These are phyloP conservation scores for Pedionomus torquatus DNA, from an alignment of 2,113 vertebrate species.

Conservation along the genomic window DNA sequence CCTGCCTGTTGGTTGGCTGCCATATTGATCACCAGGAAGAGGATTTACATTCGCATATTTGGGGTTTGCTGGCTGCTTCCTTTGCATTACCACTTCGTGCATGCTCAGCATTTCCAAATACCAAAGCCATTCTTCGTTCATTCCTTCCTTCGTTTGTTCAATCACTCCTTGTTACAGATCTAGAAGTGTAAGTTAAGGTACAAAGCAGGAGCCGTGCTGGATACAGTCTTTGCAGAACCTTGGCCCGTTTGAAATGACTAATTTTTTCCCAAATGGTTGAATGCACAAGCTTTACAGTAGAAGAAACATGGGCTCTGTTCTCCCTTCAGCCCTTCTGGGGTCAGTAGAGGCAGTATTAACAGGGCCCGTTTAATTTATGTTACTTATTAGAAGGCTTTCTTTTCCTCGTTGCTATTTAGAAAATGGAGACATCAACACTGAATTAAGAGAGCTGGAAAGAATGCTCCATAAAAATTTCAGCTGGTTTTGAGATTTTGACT, in stretches of 20 bases:
- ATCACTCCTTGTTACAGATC: not conserved
- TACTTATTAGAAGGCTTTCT: not conserved
- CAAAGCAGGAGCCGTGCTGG: not conserved
- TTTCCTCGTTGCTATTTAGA: not conserved
- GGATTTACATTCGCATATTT: not conserved
- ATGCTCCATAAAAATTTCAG: not conserved
- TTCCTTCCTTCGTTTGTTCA: not conserved
- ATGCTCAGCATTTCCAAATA: slow-evolving; percentile 6
- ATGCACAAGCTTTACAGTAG: not conserved
- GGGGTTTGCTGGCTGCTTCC: not conserved
- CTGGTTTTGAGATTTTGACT: slow-evolving; percentile 22
- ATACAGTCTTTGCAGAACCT: not conserved
- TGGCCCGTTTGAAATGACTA: not conserved
- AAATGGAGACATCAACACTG: not conserved
- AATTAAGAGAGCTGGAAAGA: slow-evolving; percentile 35
- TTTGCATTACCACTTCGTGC: not conserved
- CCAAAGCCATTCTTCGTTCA: not conserved
- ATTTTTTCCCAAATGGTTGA: not conserved
- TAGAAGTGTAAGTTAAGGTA: not conserved
- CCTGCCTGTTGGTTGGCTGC: not conserved
- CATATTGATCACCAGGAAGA: not conserved
- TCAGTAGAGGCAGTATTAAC: not conserved
- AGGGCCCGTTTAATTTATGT: slow-evolving; percentile 1
- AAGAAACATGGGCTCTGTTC: not conserved
- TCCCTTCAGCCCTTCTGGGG: not conserved